Conservation (phyloP, 2,797 vertebrate genomes). For the Oophaga sylvatica region DNA sequence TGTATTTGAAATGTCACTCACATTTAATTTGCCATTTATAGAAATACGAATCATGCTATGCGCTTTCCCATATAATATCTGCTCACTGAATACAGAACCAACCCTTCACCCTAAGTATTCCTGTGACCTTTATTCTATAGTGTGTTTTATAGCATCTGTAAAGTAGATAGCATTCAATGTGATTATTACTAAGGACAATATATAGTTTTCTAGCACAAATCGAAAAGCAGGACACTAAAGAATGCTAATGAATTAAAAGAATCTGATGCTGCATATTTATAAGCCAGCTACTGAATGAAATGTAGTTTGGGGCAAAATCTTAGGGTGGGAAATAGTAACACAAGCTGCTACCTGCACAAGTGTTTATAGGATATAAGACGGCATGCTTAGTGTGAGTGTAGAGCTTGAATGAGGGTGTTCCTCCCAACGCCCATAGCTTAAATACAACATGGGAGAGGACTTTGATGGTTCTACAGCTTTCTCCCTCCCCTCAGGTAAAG, state of each 20-base stretch:
- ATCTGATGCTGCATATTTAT: not conserved
- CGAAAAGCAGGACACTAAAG: not conserved
- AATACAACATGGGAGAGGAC: slow-evolving; percentile 31
- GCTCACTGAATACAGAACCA: not conserved
- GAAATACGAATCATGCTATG: not conserved
- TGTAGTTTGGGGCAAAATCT: not conserved
- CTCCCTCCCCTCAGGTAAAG: slow-evolving; percentile 57
- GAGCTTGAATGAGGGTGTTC: slow-evolving; percentile 50
- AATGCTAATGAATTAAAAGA: not conserved
- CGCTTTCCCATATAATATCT: not conserved
- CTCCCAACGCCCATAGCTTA: slow-evolving; percentile 48
- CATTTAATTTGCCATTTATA: not conserved
- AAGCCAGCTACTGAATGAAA: not conserved
- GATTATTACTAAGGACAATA: not conserved
- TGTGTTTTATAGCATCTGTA: not conserved
- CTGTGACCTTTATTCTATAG: not conserved
- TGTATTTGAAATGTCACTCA: not conserved
- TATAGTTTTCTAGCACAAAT: not conserved
- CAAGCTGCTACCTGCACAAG: slow-evolving; percentile 52
- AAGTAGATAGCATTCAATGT: not conserved
- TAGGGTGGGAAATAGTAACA: slow-evolving; percentile 21
- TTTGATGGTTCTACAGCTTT: slow-evolving; percentile 43
- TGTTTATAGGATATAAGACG: slow-evolving; percentile 30
- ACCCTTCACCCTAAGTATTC: not conserved
- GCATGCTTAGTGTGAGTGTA: slow-evolving; percentile 40